Evolutionary conservation across 2,797 vertebrate genomes (phyloP).

Genomic region (Mormyrus hasselquistii): DNA sequence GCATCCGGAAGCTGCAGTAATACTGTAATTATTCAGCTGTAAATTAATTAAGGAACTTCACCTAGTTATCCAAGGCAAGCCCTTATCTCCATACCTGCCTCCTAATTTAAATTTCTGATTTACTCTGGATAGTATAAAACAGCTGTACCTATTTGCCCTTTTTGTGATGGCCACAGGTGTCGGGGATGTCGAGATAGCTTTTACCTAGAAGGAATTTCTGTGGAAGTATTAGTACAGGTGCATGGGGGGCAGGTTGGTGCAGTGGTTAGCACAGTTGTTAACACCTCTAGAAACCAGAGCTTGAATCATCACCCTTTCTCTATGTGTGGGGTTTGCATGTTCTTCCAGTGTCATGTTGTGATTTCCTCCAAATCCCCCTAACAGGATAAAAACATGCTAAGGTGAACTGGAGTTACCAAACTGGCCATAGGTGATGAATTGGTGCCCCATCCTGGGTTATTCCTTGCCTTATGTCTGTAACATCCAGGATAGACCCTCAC

Average conservation of each 20-base stretch:
- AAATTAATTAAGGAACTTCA: neutral
- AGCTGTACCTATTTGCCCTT: neutral
- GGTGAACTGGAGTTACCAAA: neutral
- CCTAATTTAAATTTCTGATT: neutral
- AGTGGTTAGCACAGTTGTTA: neutral
- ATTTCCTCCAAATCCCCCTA: neutral
- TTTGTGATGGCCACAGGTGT: neutral
- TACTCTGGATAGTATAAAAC: neutral
- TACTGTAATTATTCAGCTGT: neutral
- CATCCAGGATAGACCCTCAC: neutral
- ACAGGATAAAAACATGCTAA: neutral
- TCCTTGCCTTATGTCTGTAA: neutral
- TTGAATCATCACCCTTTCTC: neutral
- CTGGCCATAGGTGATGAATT: neutral
- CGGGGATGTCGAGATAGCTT: neutral
- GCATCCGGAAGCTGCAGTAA: neutral
- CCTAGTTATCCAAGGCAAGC: neutral
- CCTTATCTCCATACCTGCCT: neutral
- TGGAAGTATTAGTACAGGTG: neutral
- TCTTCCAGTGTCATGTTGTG: neutral
- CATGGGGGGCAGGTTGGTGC: neutral
- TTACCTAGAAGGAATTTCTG: neutral
- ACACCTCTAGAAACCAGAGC: neutral
- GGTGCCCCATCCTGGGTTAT: neutral
- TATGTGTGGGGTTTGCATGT: neutral